Percentiles rank a stretch among this genome's conserved stretches.
These are phyloP conservation scores for Lucinisca nassula DNA, from an alignment of 2,888 invertebrate species.

Conservation along the genomic window DNA sequence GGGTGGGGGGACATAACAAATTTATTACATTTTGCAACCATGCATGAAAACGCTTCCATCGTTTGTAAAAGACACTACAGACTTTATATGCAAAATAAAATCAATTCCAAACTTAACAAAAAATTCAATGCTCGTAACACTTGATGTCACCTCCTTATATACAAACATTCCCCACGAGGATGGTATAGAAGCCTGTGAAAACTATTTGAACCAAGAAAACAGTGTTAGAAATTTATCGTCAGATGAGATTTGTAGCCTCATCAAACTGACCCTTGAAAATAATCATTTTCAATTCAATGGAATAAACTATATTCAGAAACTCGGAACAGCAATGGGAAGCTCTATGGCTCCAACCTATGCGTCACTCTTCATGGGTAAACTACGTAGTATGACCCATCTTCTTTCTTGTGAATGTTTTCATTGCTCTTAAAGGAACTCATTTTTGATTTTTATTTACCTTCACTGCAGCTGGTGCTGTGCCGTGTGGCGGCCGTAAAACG, in stretches of 20 bases:
- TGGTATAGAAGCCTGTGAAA: constrained; percentile 20
- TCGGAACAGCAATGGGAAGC: constrained; percentile 31
- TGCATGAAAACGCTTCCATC: constrained; percentile 11
- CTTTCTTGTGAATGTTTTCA: too few species aligned
- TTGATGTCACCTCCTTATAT: constrained; percentile 13
- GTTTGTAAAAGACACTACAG: constrained; percentile 12
- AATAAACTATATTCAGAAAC: not conserved
- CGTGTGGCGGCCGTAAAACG: too few species aligned
- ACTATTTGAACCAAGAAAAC: not conserved
- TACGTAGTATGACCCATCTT: too few species aligned
- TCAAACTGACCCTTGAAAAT: constrained; percentile 21
- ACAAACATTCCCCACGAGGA: constrained; percentile 30
- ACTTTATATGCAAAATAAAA: constrained; percentile 19
- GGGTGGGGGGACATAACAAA: too few species aligned
- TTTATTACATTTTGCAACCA: too few species aligned
- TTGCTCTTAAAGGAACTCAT: too few species aligned
- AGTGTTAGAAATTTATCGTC: not conserved
- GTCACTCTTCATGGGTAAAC: constrained; percentile 30
- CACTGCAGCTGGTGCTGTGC: too few species aligned
- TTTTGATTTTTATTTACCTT: too few species aligned
- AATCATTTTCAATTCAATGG: constrained; percentile 19
- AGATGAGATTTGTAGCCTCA: not conserved
- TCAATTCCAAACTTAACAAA: not conserved
- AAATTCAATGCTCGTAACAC: not conserved
- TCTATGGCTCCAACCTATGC: constrained; percentile 29